Evolutionary conservation across 1,140 invertebrate genomes (phyloP).

Genomic region (Temnothorax nylanderi): DNA sequence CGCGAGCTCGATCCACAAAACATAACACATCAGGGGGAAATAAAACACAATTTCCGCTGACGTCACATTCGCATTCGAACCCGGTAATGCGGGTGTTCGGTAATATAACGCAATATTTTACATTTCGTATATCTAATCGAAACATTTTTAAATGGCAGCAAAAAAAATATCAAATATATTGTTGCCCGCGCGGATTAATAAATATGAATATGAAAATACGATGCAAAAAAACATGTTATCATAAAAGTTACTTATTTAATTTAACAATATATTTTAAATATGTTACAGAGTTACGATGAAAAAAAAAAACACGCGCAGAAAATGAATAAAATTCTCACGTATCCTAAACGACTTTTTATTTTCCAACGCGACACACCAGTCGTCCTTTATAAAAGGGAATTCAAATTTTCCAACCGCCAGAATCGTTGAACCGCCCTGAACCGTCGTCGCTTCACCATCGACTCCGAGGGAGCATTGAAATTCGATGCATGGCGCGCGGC

Average conservation of each 20-base stretch:
- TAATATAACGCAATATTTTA: slow-evolving; percentile 18
- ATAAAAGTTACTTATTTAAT: background rate
- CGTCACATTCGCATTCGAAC: background rate
- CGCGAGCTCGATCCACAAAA: slow-evolving; percentile 38
- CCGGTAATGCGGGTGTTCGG: background rate
- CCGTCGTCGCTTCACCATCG: slow-evolving; percentile 46
- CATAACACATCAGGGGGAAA: background rate
- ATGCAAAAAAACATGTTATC: background rate
- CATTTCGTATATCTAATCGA: background rate
- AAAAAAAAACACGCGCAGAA: background rate
- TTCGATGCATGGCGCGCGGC: slow-evolving; percentile 57
- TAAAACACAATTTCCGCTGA: slow-evolving; percentile 43
- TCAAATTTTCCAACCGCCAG: slow-evolving; percentile 54
- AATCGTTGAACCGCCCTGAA: slow-evolving; percentile 35
- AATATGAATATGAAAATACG: background rate
- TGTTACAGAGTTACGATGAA: background rate
- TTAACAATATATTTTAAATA: slow-evolving; percentile 15
- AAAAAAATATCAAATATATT: background rate
- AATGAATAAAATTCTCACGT: slow-evolving; percentile 37
- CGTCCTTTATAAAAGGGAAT: slow-evolving; percentile 46
- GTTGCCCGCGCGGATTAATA: background rate
- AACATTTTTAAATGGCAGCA: background rate
- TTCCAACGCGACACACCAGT: slow-evolving; percentile 19
- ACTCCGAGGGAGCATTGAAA: slow-evolving; percentile 47
- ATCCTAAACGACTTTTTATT: slow-evolving; percentile 41